Percentiles rank a stretch among this genome's conserved stretches.
These are phyloP conservation scores for Anneissia japonica DNA, from an alignment of 35 echinoderm and acorn worm genomes.

Conservation along the genomic window DNA sequence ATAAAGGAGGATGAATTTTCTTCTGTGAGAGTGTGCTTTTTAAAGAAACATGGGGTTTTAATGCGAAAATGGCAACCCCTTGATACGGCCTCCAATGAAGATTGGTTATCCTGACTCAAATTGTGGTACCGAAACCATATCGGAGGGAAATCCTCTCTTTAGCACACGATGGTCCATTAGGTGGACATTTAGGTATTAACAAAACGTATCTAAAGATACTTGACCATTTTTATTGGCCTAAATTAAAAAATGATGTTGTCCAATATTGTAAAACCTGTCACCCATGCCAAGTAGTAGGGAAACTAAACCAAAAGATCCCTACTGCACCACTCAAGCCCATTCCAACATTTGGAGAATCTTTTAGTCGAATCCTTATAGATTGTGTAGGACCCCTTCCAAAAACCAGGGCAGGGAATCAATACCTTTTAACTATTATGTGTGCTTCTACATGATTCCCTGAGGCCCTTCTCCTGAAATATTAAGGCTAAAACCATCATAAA, in stretches of 20 bases:
- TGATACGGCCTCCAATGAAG: background rate
- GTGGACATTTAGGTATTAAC: slow-evolving; percentile 33
- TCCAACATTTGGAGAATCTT: slow-evolving; percentile 48
- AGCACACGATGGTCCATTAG: slow-evolving; percentile 33
- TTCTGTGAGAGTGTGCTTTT: background rate
- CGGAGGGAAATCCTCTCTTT: background rate
- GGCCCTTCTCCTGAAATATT: slow-evolving; percentile 20
- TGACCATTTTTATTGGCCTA: slow-evolving; percentile 49
- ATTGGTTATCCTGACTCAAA: background rate
- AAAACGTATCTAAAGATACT: slow-evolving; percentile 32
- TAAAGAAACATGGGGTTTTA: background rate
- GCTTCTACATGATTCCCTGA: slow-evolving; percentile 11
- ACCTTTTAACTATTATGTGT: slow-evolving; percentile 38
- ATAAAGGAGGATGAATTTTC: background rate
- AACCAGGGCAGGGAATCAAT: slow-evolving; percentile 35
- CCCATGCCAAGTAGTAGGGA: slow-evolving; percentile 46
- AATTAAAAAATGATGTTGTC: slow-evolving; percentile 17
- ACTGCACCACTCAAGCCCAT: slow-evolving; percentile 30
- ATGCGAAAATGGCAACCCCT: background rate
- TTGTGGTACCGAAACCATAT: background rate
- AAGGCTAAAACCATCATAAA: background rate
- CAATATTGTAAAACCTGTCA: slow-evolving; percentile 41
- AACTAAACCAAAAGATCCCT: slow-evolving; percentile 33
- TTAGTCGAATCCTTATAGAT: slow-evolving; percentile 44
- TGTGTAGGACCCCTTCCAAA: slow-evolving; percentile 60